Percentiles rank a stretch among this genome's conserved stretches.
These are phyloP conservation scores for Microcebus lehilahytsara DNA, from an alignment of 2,113 vertebrate species.

Conservation along the genomic window DNA sequence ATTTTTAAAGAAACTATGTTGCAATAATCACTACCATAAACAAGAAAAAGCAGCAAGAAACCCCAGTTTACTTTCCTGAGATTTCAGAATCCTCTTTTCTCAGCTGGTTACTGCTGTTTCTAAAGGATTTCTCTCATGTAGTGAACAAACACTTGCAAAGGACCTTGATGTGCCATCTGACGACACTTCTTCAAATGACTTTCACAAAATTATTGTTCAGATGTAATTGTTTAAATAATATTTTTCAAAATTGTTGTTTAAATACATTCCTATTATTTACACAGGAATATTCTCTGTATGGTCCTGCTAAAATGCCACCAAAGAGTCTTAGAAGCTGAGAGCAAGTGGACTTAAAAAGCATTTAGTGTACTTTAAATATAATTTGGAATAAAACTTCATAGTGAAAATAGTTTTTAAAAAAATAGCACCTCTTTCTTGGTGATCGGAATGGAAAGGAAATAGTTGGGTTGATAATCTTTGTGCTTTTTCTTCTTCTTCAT, in stretches of 20 bases:
- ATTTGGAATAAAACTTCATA: constrained; percentile 33
- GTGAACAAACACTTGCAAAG: neutral
- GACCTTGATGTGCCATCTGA: neutral
- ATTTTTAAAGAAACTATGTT: constrained; percentile 13
- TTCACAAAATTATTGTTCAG: neutral
- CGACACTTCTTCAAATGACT: neutral
- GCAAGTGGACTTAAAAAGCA: neutral
- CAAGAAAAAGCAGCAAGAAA: neutral
- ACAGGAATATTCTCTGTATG: neutral
- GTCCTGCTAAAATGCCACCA: neutral
- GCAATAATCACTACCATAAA: neutral
- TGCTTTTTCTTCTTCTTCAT: constrained; percentile 87
- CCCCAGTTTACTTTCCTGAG: neutral
- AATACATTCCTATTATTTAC: neutral
- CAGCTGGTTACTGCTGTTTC: neutral
- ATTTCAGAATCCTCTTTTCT: neutral
- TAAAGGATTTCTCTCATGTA: neutral
- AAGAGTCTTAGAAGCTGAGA: neutral
- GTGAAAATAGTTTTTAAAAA: neutral
- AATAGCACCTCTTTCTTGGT: constrained; percentile 87
- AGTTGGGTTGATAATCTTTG: constrained; percentile 89
- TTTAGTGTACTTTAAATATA: neutral
- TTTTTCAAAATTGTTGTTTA: constrained; percentile 1
- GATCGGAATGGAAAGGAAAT: constrained; percentile 95
- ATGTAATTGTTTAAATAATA: neutral